Evolutionary conservation across 2,113 vertebrate species (phyloP), one percentile per base, ranked within the genome.

Genomic region (Chauna torquata): DNA sequence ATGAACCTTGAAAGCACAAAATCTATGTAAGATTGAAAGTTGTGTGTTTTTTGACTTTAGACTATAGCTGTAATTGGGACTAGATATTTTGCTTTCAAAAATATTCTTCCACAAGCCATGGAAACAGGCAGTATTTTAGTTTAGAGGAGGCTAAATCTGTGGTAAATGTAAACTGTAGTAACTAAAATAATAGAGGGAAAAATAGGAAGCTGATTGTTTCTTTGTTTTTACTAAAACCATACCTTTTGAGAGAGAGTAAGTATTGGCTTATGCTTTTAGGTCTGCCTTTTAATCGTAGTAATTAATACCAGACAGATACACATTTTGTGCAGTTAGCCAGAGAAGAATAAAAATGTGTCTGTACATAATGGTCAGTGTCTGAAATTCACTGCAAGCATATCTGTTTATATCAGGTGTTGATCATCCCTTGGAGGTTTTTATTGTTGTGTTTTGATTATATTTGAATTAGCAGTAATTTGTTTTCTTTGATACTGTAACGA

Each of bases 101-200:
- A 13, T 36, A 38, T 7, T 74, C 19, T 54, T 91, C 40, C 44
- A 54, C n/a, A 10, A 23, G 9, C 24, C 12, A 0, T 30, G 27
- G 32, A 17, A 30, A 30, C 38, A 19, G 32, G 57, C 82, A 86
- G 2, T 30, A 5, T 17, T 82, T 68, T 34, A 70, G 22, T 79
- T 75, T 22, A 36, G 25, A 69, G 24, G 1, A 2, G 32, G 34
- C 19, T 72, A 3, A 68, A 8, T 57, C 0, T 12, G 1, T 8
- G 55, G 49, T 4, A 36, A 15, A 4, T 36, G 4, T 0, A n/a
- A 65, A 20, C 28, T 18, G 2, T 11, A 3, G 0, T 16, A 34
- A 30, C 3, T n/a, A n/a, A n/a, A n/a, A n/a, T n/a, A n/a, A n/a
- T n/a, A 55, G 47, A 82, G 40, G 40, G 40, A 32, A 52, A 44